These are phyloP conservation scores for Lomographa bimaculata DNA, from an alignment of 2,888 invertebrate genomes.

Conservation along the genomic window DNA sequence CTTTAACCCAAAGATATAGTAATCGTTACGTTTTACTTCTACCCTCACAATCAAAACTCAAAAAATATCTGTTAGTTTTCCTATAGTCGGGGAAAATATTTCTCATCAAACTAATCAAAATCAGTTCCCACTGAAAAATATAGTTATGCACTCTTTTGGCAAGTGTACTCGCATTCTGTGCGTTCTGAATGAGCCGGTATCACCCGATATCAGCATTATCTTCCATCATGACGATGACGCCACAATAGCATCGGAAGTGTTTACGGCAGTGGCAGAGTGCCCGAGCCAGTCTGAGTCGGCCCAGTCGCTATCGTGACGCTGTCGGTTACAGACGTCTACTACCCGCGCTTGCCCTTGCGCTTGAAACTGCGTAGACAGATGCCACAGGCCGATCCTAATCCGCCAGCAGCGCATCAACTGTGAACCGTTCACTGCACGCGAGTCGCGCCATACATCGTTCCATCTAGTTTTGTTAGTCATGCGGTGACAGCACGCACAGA, in stretches of 20 bases:
- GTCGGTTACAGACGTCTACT: conserved; percentile 9
- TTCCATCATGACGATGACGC: conserved; percentile 5
- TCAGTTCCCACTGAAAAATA: conserved; percentile 2
- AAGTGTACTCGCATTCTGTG: conserved; percentile 7
- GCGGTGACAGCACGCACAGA: conserved; percentile 62
- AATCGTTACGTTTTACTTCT: too few species aligned
- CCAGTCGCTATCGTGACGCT: conserved; percentile 27
- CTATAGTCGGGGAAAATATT: too few species aligned
- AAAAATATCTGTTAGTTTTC: too few species aligned
- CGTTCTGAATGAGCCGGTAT: conserved; percentile 15
- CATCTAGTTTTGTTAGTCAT: conserved; percentile 56
- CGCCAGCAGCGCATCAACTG: conserved; percentile 34
- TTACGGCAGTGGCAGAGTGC: conserved; percentile 46
- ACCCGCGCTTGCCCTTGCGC: conserved; percentile 47
- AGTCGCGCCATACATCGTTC: conserved; percentile 35
- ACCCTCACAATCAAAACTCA: too few species aligned
- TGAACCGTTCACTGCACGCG: conserved; percentile 15
- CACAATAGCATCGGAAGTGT: conserved; percentile 37
- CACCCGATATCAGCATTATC: conserved; percentile 10
- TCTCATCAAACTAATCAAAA: too few species aligned
- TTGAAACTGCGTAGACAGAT: conserved; percentile 43
- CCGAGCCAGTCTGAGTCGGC: conserved; percentile 25
- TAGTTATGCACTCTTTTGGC: conserved; percentile 5
- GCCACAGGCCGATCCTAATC: conserved; percentile 23
- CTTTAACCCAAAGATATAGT: too few species aligned